Conservation (phyloP, 1,140 invertebrate genomes). For the Cataglyphis hispanica region DNA sequence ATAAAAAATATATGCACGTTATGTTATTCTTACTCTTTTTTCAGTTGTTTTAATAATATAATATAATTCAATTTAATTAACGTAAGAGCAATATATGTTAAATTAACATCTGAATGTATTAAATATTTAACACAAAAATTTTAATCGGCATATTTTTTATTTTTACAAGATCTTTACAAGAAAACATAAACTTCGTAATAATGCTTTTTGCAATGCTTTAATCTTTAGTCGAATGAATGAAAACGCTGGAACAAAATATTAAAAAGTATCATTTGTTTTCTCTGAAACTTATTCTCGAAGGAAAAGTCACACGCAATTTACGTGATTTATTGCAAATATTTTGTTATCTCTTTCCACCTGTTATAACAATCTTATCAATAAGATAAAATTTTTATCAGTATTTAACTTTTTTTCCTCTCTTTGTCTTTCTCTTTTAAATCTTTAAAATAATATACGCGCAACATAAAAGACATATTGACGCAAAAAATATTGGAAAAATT, state of each 20-base stretch:
- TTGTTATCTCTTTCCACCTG: constrained; percentile 13
- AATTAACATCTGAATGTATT: too few species aligned
- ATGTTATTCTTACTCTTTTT: too few species aligned
- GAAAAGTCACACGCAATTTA: constrained; percentile 17
- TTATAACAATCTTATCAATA: neutral
- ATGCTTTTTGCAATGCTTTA: neutral
- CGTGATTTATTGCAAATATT: constrained; percentile 62
- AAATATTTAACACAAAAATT: too few species aligned
- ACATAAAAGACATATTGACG: neutral
- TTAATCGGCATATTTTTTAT: too few species aligned
- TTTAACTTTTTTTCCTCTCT: neutral
- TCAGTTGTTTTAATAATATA: too few species aligned
- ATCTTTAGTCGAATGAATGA: neutral
- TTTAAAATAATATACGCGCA: neutral
- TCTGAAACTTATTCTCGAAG: constrained; percentile 4
- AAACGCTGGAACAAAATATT: neutral
- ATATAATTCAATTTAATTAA: too few species aligned
- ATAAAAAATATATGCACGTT: too few species aligned
- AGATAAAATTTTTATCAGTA: neutral
- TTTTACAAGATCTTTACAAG: too few species aligned
- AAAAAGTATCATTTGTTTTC: neutral
- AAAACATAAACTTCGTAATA: neutral
- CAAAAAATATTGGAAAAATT: neutral
- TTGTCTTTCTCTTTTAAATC: neutral
- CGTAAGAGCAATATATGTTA: too few species aligned